These are phyloP conservation scores for Drosophila phalerata DNA, from an alignment of 2,888 invertebrate genomes.

Conservation along the genomic window DNA sequence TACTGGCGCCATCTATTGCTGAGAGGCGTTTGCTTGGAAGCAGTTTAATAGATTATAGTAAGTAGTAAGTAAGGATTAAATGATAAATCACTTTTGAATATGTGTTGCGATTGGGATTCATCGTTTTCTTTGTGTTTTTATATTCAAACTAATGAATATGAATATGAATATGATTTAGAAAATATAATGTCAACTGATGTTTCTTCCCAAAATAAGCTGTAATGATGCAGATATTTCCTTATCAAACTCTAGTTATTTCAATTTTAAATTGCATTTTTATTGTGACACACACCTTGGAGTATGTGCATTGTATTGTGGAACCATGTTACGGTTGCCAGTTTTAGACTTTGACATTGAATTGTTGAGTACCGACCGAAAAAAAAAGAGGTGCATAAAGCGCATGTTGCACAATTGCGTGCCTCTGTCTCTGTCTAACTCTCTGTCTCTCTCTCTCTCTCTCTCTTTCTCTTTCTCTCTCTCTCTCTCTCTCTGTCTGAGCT, in stretches of 20 bases:
- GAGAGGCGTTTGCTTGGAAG: background rate
- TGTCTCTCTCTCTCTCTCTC: background rate
- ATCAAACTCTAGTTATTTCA: background rate
- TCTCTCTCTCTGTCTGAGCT: background rate
- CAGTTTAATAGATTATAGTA: background rate
- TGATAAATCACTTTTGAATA: too few relatives aligned
- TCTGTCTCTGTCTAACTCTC: slow-evolving; percentile 27
- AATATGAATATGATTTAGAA: too few relatives aligned
- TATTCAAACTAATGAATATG: too few relatives aligned
- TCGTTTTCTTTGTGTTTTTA: too few relatives aligned
- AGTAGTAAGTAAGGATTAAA: too few relatives aligned
- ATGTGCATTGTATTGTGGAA: slow-evolving; percentile 11
- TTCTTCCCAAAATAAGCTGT: too few relatives aligned
- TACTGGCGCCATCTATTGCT: background rate
- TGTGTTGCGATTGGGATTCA: too few relatives aligned
- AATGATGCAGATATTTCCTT: too few relatives aligned
- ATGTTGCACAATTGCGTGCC: slow-evolving; percentile 80
- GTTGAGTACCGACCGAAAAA: slow-evolving; percentile 42
- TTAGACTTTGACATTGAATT: slow-evolving; percentile 78
- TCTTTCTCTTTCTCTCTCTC: background rate
- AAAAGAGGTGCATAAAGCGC: slow-evolving; percentile 64
- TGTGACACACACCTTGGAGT: slow-evolving; percentile 5
- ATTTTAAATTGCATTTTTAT: background rate
- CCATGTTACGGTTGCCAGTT: slow-evolving; percentile 33
- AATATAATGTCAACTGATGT: too few relatives aligned